Base-by-base conservation (phyloP, 2,888 invertebrate species). In the Phengaris alcon region DNA sequence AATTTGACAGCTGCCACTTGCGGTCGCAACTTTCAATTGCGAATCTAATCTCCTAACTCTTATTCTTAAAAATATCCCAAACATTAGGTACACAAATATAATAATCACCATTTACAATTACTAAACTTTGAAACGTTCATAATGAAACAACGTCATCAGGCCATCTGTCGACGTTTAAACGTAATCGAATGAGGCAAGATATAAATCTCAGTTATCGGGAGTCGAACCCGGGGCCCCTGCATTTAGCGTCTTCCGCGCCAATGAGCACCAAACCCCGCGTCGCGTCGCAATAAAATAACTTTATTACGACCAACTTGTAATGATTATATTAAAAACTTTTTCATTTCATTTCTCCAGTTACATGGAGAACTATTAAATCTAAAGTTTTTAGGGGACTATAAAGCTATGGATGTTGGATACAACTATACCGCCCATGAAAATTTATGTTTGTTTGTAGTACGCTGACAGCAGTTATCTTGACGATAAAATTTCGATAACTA, bases 121-220 rank as follows among this genome's bases (percentile, higher is more conserved):
- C 64, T 35, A 22, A 74, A 64, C 48, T 68, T 68, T 74, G 54
- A 68, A 72, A 73, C 73, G 52, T 73, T 64, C 52, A 74, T 74
- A 52, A 74, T 80, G 75, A 79, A 77, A 74, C 64, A 68, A 15
- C 75, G 70, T 70, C 80, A 78, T 81, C 78, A 77, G 55, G 76
- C 78, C 79, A 80, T 79, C 78, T 81, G 79, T 76, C 77, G 75
- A 70, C 75, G 77, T 73, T 79, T 76, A 76, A 77, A 75, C 75
- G 44, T 79, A 80, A 82, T 81, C 79, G 75, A 81, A 81, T 82
- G 77, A 81, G 79, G 78, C 75, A 68, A 74, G 68, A 77, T 77
- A 81, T 82, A 82, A 81, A 82, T 81, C 80, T 77, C 59, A 77
- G 79, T 81, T 81, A 78, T 52, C 35, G 64, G 64, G 64, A 64